Percentiles rank a stretch among this genome's conserved stretches.
Conservation (phyloP, 2,888 invertebrate species). For the Nemapogon koenigi region DNA sequence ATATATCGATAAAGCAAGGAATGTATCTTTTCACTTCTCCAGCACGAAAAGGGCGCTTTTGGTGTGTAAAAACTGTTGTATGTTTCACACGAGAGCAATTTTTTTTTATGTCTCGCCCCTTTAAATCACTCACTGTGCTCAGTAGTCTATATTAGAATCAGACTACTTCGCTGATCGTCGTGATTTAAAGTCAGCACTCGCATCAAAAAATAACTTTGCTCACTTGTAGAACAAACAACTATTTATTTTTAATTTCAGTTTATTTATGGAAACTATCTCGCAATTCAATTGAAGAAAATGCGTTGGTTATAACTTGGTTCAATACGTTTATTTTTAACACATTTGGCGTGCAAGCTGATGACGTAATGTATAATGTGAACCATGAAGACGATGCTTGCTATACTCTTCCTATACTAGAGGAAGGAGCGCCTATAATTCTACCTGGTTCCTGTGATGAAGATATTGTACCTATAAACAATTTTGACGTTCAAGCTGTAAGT, state of each 20-base stretch:
- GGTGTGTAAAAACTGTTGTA: no score
- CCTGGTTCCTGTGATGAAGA: constrained; percentile 35
- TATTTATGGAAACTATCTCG: constrained; percentile 37
- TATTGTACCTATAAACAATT: constrained; percentile 29
- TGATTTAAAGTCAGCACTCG: no score
- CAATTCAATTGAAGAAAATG: constrained; percentile 15
- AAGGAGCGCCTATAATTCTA: constrained; percentile 31
- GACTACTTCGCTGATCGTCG: no score
- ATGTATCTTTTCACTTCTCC: no score
- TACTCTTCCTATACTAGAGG: constrained; percentile 28
- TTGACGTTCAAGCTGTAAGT: constrained; percentile 32
- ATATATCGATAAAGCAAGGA: no score
- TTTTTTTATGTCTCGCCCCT: no score
- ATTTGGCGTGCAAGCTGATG: constrained; percentile 17
- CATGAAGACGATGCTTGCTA: constrained; percentile 32
- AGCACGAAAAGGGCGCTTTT: no score
- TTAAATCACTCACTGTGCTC: no score
- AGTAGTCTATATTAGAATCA: no score
- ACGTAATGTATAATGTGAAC: constrained; percentile 22
- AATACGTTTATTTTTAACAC: constrained; percentile 20
- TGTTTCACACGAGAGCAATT: no score
- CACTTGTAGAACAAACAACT: no score
- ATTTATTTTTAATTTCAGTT: constrained; percentile 33
- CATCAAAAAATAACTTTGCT: no score
- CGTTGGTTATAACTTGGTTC: constrained; percentile 23